Conservation (phyloP, 35 echinoderm and acorn worm genomes). For the Hemicentrotus pulcherrimus region DNA sequence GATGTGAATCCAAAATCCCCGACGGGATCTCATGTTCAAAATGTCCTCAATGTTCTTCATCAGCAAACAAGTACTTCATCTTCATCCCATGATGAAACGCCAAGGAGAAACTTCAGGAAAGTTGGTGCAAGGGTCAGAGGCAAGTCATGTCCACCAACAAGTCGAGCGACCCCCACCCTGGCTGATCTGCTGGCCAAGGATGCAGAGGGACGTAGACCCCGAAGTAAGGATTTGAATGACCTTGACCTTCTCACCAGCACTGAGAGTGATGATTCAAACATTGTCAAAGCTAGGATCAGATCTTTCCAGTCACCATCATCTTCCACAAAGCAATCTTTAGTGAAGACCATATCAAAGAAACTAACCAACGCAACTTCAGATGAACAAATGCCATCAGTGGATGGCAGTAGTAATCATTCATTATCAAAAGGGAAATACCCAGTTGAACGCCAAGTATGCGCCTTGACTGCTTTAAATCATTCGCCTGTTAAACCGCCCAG, state of each 20-base stretch:
- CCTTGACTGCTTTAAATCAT: not conserved
- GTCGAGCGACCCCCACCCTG: not conserved
- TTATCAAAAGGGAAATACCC: not conserved
- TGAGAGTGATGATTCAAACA: slow-evolving; percentile 39
- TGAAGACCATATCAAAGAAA: slow-evolving; percentile 8
- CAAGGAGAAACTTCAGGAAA: not conserved
- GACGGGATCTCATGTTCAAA: slow-evolving; percentile 27
- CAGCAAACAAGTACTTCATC: slow-evolving; percentile 31
- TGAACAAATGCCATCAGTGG: not conserved
- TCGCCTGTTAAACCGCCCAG: not conserved
- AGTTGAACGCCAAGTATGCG: not conserved
- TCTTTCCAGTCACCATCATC: slow-evolving; percentile 14
- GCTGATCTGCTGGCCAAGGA: slow-evolving; percentile 39
- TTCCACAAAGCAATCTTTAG: not conserved
- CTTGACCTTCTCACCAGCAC: not conserved
- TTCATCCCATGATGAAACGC: slow-evolving; percentile 39
- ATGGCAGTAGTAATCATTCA: not conserved
- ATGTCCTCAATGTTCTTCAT: slow-evolving; percentile 22
- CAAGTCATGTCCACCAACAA: slow-evolving; percentile 32
- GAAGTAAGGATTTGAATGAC: slow-evolving; percentile 38
- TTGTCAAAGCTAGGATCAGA: not conserved
- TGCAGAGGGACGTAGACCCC: not conserved
- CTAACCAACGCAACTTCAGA: not conserved
- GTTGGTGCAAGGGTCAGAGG: slow-evolving; percentile 4
- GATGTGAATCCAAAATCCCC: not conserved